phyloP scores from a whole-genome alignment of 2,888 invertebrate genomes.

The Ischnus inquisitorius region DNA sequence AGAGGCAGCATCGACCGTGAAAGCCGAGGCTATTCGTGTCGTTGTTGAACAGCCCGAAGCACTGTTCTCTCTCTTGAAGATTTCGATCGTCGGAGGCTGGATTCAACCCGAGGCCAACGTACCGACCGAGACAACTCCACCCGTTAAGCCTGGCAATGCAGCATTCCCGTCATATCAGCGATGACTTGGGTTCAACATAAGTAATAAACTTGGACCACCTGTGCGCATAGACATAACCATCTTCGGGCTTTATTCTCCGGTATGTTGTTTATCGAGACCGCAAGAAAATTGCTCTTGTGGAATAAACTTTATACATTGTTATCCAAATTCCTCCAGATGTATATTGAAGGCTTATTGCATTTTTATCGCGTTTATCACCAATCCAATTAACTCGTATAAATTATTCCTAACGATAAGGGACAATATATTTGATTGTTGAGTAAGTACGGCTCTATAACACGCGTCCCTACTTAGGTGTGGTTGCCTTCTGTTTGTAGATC shows the following conservation, averaged over 20 bases:
- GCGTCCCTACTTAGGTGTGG: background rate
- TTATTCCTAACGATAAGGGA: background rate
- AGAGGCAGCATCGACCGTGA: slow-evolving; percentile 89
- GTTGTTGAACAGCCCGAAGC: slow-evolving; percentile 85
- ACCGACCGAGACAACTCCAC: slow-evolving; percentile 73
- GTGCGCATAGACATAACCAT: slow-evolving; percentile 1
- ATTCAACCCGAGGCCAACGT: slow-evolving; percentile 85
- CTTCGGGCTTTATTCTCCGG: background rate
- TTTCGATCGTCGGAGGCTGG: slow-evolving; percentile 83
- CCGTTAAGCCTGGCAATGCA: slow-evolving; percentile 72
- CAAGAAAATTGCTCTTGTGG: background rate
- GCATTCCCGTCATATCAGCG: slow-evolving; percentile 47
- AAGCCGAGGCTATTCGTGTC: slow-evolving; percentile 89
- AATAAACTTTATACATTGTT: background rate
- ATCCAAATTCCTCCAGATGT: background rate
- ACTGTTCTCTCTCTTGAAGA: slow-evolving; percentile 79
- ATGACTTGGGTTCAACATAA: slow-evolving; percentile 7
- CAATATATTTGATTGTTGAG: no score
- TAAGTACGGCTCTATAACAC: background rate
- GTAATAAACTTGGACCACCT: slow-evolving; percentile 40
- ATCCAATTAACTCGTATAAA: background rate
- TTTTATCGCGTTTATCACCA: background rate
- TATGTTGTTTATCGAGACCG: background rate
- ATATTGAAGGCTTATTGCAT: background rate
- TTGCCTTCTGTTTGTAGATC: background rate